These are phyloP conservation scores for Orchesellides sinensis DNA, from an alignment of 2,888 invertebrate species.

Conservation along the genomic window DNA sequence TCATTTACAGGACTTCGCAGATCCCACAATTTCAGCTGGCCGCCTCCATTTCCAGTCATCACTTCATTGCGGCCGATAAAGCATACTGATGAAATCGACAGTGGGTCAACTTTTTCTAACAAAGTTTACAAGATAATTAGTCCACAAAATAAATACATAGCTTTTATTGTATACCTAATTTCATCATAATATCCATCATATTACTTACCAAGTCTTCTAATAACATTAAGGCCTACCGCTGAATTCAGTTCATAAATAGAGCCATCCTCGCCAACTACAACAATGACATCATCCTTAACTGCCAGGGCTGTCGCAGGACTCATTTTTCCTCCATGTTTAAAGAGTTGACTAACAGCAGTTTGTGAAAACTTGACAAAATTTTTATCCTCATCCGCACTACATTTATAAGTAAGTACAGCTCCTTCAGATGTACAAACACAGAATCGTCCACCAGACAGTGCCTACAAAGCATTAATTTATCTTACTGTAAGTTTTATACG, in stretches of 20 bases:
- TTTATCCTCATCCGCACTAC: constrained; percentile 23
- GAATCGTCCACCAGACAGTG: constrained; percentile 16
- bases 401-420: constrained; percentile 17
- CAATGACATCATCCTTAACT: constrained; percentile 53
- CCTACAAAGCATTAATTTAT: constrained; percentile 15
- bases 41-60: constrained; percentile 72
- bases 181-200: no score
- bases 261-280: constrained; percentile 72
- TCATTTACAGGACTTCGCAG: constrained; percentile 51
- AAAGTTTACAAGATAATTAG: background rate
- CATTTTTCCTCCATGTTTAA: constrained; percentile 4
- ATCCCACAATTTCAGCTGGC: constrained; percentile 74
- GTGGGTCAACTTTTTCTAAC: constrained; percentile 69
- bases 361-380: background rate
- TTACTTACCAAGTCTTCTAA: constrained; percentile 57
- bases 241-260: constrained; percentile 68
- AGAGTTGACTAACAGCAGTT: constrained; percentile 11
- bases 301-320: constrained; percentile 69
- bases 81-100: constrained; percentile 65
- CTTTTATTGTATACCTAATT: no score
- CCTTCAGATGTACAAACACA: constrained; percentile 46
- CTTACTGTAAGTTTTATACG: background rate
- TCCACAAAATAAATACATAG: background rate
- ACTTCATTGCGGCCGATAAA: constrained; percentile 62
- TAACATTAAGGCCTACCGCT: constrained; percentile 6